phyloP scores from a whole-genome alignment of 2,797 vertebrate species.

The Chaenodraco wilsoni region DNA sequence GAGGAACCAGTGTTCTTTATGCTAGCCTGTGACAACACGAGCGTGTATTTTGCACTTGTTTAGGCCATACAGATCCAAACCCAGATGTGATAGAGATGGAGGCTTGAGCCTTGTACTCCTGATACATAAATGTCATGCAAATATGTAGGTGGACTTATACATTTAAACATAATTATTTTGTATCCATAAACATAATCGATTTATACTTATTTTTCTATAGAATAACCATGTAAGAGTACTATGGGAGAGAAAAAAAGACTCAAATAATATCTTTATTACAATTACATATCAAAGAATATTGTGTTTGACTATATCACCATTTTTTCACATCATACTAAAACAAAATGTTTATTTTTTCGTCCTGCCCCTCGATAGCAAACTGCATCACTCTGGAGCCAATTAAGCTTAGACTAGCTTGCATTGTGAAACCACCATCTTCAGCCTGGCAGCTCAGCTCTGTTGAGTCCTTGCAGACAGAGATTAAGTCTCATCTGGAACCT shows the following conservation, averaged over 20 bases:
- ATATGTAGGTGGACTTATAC: constrained; percentile 76
- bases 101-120: constrained; percentile 57
- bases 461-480: constrained; percentile 69
- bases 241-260: constrained; percentile 36
- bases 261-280: constrained; percentile 57
- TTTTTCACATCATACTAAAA: constrained; percentile 60
- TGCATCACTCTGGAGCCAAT: constrained; percentile 57
- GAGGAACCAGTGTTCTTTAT: constrained; percentile 47
- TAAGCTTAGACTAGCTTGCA: constrained; percentile 56
- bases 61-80: constrained; percentile 65
- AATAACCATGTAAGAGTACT: constrained; percentile 52
- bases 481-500: constrained; percentile 58
- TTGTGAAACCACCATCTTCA: constrained; percentile 63
- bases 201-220: constrained; percentile 87
- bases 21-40: constrained; percentile 33
- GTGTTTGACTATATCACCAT: constrained; percentile 69
- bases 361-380: constrained; percentile 48
- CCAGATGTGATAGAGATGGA: constrained; percentile 47
- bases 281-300: constrained; percentile 71
- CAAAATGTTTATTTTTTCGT: constrained; percentile 41
- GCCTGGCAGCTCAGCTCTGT: constrained; percentile 71
- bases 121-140: constrained; percentile 61
- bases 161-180: constrained; percentile 83
- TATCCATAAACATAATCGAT: constrained; percentile 84
- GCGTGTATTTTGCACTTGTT: constrained; percentile 46